Evolutionary conservation across 2,113 vertebrate genomes (phyloP), one percentile per base, ranked within the genome.

Genomic region (Salvelinus fontinalis): DNA sequence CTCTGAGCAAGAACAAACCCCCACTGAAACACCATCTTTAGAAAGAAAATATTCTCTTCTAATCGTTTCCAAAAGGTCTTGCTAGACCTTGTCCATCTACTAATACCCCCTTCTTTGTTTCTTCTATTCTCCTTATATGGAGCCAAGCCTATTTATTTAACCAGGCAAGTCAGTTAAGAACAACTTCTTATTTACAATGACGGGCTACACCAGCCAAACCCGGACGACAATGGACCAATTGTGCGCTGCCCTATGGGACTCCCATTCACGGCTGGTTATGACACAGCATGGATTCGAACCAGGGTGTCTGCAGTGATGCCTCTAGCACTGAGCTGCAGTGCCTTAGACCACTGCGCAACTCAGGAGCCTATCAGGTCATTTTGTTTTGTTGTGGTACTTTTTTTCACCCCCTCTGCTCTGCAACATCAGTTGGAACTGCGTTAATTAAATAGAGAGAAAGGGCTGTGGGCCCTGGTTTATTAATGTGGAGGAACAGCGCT

Each of bases 381-480:
- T 62, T 57, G 54, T 62, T 62, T 24, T 22, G 59, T 8, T 20
- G 59, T 20, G 59, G 18, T 16, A 67, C 70, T 11, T 44, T 81
- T 72, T 49, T 71, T 48, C 60, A 59, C 39, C 79, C 78, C 79
- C 75, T 77, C 76, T 18, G 14, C 51, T 54, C 13, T 5, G 51
- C 12, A 54, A 14, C 16, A 54, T 54, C 51, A 71, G 66, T 71
- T 20, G 67, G 44, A 75, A 54, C 48, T 8, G 0, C 76, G 77
- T 88, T 88, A 83, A 89, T 91, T 79, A 80, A 80, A 81, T 89
- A 78, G 77, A 82, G 76, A 78, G 70, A 81, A 69, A 79, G 59
- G 66, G 83, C 87, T 85, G 78, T 51, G 49, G 29, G 70, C 75
- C 85, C 78, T 82, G 82, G 60, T 86, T 92, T 90, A 89, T 91